phyloP scores from a whole-genome alignment of 2,888 invertebrate species.

The Tanaodytes sp. region DNA sequence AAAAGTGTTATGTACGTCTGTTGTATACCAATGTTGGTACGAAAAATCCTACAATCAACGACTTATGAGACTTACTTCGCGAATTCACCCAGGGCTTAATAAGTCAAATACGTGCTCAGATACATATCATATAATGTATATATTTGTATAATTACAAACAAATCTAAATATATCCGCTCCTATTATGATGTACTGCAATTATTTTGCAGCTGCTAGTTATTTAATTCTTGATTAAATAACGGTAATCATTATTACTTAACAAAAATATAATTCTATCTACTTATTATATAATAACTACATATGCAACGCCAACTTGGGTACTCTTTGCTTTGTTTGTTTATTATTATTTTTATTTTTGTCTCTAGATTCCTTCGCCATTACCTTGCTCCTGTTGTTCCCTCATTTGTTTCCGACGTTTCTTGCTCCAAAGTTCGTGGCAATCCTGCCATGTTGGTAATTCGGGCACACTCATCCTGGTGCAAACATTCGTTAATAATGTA shows the following conservation, averaged over 20 bases:
- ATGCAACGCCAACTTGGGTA: conserved; percentile 30
- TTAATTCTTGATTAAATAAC: conserved; percentile 1
- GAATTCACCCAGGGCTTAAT: conserved; percentile 1
- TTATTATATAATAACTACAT: conserved; percentile 19
- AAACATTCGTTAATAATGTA: conserved; percentile 27
- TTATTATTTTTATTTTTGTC: neutral
- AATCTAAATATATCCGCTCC: conserved; percentile 7
- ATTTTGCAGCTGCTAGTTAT: neutral
- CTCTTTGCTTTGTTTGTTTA: no score
- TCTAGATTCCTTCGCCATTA: conserved; percentile 38
- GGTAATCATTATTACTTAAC: neutral
- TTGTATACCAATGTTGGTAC: no score
- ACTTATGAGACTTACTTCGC: no score
- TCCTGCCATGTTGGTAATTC: conserved; percentile 96
- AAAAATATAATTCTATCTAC: conserved; percentile 8
- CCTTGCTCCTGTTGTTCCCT: conserved; percentile 81
- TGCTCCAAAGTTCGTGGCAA: conserved; percentile 99
- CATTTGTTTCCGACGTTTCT: conserved; percentile 90
- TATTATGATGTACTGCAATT: neutral
- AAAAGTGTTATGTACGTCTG: no score
- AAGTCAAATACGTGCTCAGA: conserved; percentile 26
- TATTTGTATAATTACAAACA: conserved; percentile 34
- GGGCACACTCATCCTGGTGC: conserved; percentile 84
- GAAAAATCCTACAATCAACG: no score
- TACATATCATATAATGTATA: conserved; percentile 29